A percentile compares a stretch with the other conserved stretches of the same genome.
Evolutionary conservation across 2,888 invertebrate genomes (phyloP).

Genomic region (Pammene aurita): DNA sequence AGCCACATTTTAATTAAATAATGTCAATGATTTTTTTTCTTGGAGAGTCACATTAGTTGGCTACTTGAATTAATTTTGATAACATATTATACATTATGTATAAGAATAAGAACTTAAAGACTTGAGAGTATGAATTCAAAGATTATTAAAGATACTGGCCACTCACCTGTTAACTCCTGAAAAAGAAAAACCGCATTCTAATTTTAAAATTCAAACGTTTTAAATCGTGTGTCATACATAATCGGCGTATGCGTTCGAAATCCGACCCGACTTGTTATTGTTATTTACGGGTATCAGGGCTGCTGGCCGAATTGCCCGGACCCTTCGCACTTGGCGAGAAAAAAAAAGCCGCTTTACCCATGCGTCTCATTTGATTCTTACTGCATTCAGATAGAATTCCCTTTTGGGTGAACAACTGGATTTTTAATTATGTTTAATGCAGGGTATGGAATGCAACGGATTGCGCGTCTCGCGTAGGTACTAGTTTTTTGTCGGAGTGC

Average conservation of each 20-base stretch:
- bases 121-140: neutral
- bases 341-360: slow-evolving; percentile 52
- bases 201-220: slow-evolving; percentile 52
- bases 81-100: neutral
- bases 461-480: slow-evolving; percentile 77
- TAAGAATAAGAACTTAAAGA: neutral
- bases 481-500: slow-evolving; percentile 76
- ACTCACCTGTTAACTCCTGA: slow-evolving; percentile 8
- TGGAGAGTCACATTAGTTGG: neutral
- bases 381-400: slow-evolving; percentile 49
- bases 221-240: slow-evolving; percentile 77
- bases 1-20: slow-evolving; percentile 4
- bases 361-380: slow-evolving; percentile 55
- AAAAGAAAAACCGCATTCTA: slow-evolving; percentile 20
- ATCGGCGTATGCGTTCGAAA: slow-evolving; percentile 74
- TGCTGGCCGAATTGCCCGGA: slow-evolving; percentile 72
- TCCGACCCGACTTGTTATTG: slow-evolving; percentile 73
- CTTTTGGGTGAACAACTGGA: slow-evolving; percentile 47
- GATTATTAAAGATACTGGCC: slow-evolving; percentile 4
- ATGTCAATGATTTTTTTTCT: neutral
- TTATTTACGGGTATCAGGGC: slow-evolving; percentile 75
- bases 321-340: slow-evolving; percentile 74
- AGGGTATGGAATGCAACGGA: slow-evolving; percentile 77
- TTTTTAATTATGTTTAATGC: slow-evolving; percentile 55
- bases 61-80: neutral